phyloP scores from a whole-genome alignment of 2,797 vertebrate species.

The Molothrus ater region DNA sequence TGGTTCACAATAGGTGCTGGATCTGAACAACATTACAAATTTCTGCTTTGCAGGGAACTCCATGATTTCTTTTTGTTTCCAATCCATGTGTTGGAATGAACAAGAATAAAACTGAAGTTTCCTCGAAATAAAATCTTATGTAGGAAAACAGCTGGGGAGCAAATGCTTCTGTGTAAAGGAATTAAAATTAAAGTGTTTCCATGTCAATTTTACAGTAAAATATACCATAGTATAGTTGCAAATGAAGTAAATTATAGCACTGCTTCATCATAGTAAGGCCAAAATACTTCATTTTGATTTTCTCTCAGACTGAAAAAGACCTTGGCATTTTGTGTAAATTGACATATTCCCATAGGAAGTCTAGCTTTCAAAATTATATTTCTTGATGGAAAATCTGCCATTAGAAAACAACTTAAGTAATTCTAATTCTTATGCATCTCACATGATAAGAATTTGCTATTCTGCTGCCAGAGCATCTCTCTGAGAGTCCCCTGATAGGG shows the following conservation, averaged over 20 bases:
- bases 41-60: neutral
- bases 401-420: neutral
- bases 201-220: neutral
- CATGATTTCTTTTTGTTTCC: neutral
- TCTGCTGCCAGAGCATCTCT: neutral
- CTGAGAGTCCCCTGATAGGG: neutral
- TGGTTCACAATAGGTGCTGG: neutral
- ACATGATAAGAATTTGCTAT: neutral
- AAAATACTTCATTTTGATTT: slow-evolving; percentile 46
- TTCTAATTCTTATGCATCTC: neutral
- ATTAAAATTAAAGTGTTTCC: slow-evolving; percentile 1
- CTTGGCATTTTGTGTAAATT: neutral
- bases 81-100: neutral
- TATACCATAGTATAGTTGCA: neutral
- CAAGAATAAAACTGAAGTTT: neutral
- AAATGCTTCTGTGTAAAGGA: neutral
- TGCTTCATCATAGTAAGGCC: neutral
- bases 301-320: neutral
- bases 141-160: neutral
- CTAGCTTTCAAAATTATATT: neutral
- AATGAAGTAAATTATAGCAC: slow-evolving; percentile 3
- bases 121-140: neutral
- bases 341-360: neutral
- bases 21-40: neutral
- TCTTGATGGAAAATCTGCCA: slow-evolving; percentile 7